Evolutionary conservation across 2,113 vertebrate species (phyloP).

Genomic region (Cnemophilus loriae): DNA sequence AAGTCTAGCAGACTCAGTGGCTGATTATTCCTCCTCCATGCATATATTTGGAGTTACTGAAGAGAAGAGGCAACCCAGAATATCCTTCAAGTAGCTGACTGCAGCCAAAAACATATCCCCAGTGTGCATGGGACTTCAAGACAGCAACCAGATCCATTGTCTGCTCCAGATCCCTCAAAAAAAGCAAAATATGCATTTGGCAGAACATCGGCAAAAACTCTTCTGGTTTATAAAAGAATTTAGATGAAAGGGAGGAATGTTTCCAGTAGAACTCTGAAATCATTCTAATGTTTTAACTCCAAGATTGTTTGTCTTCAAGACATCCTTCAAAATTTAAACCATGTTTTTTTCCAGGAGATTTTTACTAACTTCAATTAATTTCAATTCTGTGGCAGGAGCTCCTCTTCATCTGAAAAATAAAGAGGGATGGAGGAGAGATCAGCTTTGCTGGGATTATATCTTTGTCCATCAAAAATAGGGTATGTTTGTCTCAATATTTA

Average conservation of each 20-base stretch:
- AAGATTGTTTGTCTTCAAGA: not conserved
- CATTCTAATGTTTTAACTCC: not conserved
- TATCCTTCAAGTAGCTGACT: not conserved
- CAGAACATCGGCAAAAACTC: not conserved
- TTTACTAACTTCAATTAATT: not conserved
- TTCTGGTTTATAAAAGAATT: not conserved
- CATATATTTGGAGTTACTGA: not conserved
- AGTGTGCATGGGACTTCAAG: not conserved
- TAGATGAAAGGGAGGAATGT: not conserved
- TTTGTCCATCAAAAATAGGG: not conserved
- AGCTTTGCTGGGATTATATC: not conserved
- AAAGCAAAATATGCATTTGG: not conserved
- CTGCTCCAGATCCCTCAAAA: not conserved
- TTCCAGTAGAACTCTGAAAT: not conserved
- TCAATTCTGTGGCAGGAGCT: not conserved
- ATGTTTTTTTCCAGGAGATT: not conserved
- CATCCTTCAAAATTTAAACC: not conserved
- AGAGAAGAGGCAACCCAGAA: not conserved
- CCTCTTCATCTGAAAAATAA: not conserved
- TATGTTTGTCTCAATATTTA: not conserved
- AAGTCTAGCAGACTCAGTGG: not conserved
- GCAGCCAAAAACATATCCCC: not conserved
- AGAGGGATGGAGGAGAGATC: not conserved
- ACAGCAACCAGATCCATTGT: not conserved
- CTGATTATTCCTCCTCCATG: not conserved